A percentile compares a stretch with the other conserved stretches of the same genome.
These are phyloP conservation scores for Morus bassanus DNA, from an alignment of 2,797 vertebrate genomes.

Conservation along the genomic window DNA sequence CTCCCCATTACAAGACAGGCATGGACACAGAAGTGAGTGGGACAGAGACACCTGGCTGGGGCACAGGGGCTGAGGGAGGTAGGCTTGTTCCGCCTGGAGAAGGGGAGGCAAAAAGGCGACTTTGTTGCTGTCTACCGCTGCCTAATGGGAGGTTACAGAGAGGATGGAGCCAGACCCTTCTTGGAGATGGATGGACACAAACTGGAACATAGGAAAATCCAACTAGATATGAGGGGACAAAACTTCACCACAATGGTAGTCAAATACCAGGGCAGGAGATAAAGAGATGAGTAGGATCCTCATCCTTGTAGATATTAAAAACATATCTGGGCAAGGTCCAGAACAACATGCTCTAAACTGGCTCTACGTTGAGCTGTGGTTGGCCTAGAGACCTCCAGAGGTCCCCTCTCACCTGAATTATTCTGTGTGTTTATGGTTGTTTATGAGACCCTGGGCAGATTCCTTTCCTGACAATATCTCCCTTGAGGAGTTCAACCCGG, in stretches of 20 bases:
- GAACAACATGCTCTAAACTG: background rate
- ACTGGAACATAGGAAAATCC: background rate
- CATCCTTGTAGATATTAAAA: background rate
- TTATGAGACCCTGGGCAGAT: background rate
- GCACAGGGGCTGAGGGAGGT: background rate
- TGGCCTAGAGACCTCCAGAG: background rate
- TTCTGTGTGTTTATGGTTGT: background rate
- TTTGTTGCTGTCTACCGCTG: background rate
- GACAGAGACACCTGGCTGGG: rapidly evolving
- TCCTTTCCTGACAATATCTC: background rate
- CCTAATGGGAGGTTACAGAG: background rate
- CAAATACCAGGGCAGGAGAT: background rate
- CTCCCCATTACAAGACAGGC: background rate
- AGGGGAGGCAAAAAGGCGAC: background rate
- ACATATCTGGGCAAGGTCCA: background rate
- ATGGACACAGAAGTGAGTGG: background rate
- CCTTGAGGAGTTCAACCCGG: background rate
- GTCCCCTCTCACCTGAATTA: background rate
- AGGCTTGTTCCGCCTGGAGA: background rate
- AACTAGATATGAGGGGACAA: background rate
- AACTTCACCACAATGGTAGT: background rate
- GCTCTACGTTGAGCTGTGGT: background rate
- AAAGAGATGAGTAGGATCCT: background rate
- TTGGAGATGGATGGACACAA: background rate
- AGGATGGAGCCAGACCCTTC: background rate